Conservation (phyloP, 2,113 vertebrate species). For the Vidua chalybeata region DNA sequence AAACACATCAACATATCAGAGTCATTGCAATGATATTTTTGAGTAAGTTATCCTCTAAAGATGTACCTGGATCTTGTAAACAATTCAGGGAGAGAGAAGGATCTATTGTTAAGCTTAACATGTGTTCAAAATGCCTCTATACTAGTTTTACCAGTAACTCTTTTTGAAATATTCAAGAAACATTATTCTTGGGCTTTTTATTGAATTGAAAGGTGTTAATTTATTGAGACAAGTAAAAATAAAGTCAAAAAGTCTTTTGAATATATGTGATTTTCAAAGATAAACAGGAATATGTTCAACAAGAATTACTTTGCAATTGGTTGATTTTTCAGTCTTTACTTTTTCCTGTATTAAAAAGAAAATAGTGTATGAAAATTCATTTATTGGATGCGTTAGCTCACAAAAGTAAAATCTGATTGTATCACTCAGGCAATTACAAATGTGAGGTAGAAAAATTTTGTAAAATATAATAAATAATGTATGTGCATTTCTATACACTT, state of each 20-base stretch:
- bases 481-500: background rate
- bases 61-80: background rate
- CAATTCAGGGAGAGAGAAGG: background rate
- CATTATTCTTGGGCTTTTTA: fast-evolving
- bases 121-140: background rate
- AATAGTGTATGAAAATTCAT: background rate
- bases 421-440: background rate
- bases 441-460: background rate
- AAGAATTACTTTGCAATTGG: background rate
- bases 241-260: background rate
- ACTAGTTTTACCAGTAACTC: background rate
- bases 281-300: background rate
- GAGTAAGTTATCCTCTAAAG: background rate
- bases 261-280: background rate
- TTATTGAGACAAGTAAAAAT: background rate
- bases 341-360: background rate
- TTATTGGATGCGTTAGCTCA: background rate
- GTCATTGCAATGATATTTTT: background rate
- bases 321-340: background rate
- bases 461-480: background rate
- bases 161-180: background rate
- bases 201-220: background rate
- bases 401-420: background rate
- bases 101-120: background rate
- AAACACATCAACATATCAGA: background rate